Base-by-base conservation (phyloP, 2,797 vertebrate species). In the Scarus forsteni region DNA sequence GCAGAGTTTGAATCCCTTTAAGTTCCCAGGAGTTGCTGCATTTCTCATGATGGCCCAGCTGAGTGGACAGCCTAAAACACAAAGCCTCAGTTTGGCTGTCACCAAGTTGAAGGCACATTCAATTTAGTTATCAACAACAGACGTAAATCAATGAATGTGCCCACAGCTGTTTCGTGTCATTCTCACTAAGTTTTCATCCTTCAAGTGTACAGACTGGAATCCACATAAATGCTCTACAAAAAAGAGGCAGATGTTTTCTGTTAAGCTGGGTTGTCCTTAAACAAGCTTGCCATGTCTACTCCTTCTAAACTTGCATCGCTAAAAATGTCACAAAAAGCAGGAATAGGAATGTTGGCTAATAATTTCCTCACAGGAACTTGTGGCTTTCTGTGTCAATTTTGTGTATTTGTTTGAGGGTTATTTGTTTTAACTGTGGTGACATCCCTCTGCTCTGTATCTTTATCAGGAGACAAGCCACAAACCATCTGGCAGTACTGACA, bases 181-280 rank as follows among this genome's bases (percentile, higher is more conserved):
- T 60, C 19, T 40, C 1, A 60, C 6, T 38, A 53, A 75, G 39
- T 45, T 18, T 19, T 10, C 27, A 55, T 62, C 34, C n/a, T 52
- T 62, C 56, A 10, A 74, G 73, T 54, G 51, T 61, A n/a, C 50
- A 39, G n/a, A 44, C 61, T 54, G 44, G 50, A 73, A 64, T 61
- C 65, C 6, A 48, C 79, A 58, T 56, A 62, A 75, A 80, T 85
- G 82, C 88, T 71, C 74, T 65, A 67, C 70, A 73, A 76, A 75
- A 84, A 48, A 27, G 35, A 0, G 14, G 61, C 85, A 91, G 79
- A 85, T 91, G 85, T 89, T 90, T 91, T 77, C 63, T 78, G 60
- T 89, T 89, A 75, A 69, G 48, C 8, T 10, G 64, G 77, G 75
- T 79, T 75, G 72, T 81, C 72, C 77, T 73, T 79, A 83, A 79